phyloP scores from a whole-genome alignment of 2,888 invertebrate genomes.

The Cactoblastis cactorum region DNA sequence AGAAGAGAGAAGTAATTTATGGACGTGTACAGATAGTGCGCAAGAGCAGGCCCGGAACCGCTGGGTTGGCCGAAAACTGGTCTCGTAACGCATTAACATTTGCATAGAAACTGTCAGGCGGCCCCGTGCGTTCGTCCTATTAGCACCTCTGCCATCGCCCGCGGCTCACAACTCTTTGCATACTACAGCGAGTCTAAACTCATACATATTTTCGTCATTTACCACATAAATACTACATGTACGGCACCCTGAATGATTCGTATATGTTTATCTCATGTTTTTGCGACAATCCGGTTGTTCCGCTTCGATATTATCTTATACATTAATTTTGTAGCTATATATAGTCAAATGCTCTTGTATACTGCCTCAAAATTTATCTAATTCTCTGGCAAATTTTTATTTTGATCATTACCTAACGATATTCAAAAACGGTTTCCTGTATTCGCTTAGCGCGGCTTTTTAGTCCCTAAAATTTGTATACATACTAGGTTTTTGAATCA shows the following conservation, averaged over 20 bases:
- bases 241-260: background rate
- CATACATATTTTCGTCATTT: background rate
- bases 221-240: background rate
- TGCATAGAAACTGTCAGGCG: constrained; percentile 78
- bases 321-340: background rate
- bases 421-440: background rate
- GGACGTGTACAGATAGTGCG: constrained; percentile 58
- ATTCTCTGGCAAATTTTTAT: background rate
- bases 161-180: constrained; percentile 32
- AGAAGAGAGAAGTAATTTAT: constrained; percentile 50
- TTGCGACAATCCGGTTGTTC: background rate
- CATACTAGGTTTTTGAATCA: background rate
- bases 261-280: background rate
- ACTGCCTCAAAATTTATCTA: background rate
- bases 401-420: background rate
- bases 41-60: constrained; percentile 70
- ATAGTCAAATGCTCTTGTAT: background rate
- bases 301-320: background rate
- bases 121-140: constrained; percentile 55
- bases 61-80: constrained; percentile 67
- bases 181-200: background rate
- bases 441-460: background rate
- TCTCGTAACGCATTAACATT: constrained; percentile 72
- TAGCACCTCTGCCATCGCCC: constrained; percentile 58
- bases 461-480: background rate